A percentile compares a stretch with the other conserved stretches of the same genome.
phyloP scores from a whole-genome alignment of 2,113 vertebrate species.

The Caloenas nicobarica region DNA sequence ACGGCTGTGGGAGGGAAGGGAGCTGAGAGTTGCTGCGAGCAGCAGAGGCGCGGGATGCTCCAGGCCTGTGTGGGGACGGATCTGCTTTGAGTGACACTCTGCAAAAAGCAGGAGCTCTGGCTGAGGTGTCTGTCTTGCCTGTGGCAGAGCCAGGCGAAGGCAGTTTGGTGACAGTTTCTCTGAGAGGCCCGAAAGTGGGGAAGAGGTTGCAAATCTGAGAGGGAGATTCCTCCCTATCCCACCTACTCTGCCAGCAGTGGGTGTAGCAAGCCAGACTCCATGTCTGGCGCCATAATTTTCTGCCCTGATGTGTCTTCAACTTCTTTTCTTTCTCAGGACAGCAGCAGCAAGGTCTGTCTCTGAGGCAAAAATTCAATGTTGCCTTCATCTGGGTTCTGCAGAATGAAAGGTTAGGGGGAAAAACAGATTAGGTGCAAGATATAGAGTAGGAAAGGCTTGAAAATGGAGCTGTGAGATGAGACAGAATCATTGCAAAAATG shows the following conservation, averaged over 20 bases:
- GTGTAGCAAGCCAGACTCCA: neutral
- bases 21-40: neutral
- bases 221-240: neutral
- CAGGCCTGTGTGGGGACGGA: neutral
- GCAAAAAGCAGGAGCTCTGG: neutral
- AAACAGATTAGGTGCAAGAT: neutral
- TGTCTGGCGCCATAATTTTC: fast-evolving
- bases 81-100: neutral
- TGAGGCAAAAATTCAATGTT: neutral
- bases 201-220: neutral
- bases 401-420: neutral
- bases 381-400: neutral
- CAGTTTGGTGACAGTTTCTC: neutral
- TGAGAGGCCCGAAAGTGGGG: neutral
- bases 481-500: neutral
- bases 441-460: neutral
- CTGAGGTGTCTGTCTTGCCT: neutral
- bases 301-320: neutral
- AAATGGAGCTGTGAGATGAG: neutral
- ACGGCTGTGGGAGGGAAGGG: neutral
- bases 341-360: neutral
- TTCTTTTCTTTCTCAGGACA: neutral
- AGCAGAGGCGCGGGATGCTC: neutral
- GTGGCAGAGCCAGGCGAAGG: neutral
- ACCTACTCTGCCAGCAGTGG: neutral